Conservation (phyloP, 2,113 vertebrate genomes). For the Helogale parvula region DNA sequence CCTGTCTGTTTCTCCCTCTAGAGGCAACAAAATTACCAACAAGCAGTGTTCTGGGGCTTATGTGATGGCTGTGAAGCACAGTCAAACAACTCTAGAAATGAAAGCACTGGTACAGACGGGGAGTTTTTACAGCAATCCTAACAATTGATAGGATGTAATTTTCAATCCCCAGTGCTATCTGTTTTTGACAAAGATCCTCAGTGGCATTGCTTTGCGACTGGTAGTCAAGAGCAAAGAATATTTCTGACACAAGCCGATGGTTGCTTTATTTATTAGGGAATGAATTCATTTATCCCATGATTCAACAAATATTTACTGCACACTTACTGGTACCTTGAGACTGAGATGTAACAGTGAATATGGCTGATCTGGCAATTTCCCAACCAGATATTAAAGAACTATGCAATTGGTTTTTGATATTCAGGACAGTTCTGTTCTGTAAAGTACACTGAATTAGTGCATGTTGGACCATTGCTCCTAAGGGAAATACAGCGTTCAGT, state of each 20-base stretch:
- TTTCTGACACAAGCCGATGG: not conserved
- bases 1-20: not conserved
- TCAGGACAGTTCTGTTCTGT: not conserved
- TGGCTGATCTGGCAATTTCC: not conserved
- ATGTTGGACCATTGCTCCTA: not conserved
- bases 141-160: not conserved
- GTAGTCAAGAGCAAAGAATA: slow-evolving; percentile 17
- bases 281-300: not conserved
- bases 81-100: not conserved
- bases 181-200: not conserved
- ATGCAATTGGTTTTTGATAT: not conserved
- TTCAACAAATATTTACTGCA: not conserved
- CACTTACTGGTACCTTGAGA: not conserved
- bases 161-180: not conserved
- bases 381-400: not conserved
- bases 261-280: not conserved
- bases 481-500: not conserved
- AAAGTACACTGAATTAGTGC: not conserved
- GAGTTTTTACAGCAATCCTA: not conserved
- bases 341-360: not conserved
- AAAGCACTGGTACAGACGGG: not conserved
- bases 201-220: not conserved
- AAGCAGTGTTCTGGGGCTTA: not conserved
- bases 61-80: fast-evolving
- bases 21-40: not conserved